Evolutionary conservation across 1,140 invertebrate genomes (phyloP), one percentile per base, ranked within the genome.

Genomic region (Drosophila sulfurigaster): DNA sequence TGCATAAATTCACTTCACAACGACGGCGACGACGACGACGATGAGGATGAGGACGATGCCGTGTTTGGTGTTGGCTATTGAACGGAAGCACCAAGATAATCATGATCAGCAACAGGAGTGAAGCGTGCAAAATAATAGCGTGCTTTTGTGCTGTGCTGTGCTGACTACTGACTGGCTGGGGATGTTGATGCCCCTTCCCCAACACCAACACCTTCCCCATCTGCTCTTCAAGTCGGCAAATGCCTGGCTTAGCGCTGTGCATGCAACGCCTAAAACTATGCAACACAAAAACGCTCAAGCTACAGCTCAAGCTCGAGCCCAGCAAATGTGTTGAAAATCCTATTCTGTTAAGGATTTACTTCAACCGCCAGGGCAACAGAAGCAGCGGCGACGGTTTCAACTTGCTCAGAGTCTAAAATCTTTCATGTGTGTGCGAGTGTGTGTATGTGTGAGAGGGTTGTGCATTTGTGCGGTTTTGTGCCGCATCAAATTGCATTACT

Each of bases 401-500:
- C 54, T 65, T 62, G 38, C 67, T 49, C 65, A 60, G 52, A 60
- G 35, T 69, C 48, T 58, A 49, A 72, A 65, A 57, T 64, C 59
- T 5, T 46, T 25, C 45, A 45, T 58, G 25, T 28, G 32, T 11
- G n/a, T 13, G 13, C 8, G n/a, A 0, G 16, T 58, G 3, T 30
- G 43, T 13, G 41, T 20, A n/a, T 20, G 25, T 64, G 52, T 28
- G 38, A n/a, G 35, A 35, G 45, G 57, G 51, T n/a, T 67, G 51
- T 74, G 65, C 59, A 56, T 80, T 60, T 77, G 75, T 88, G 82
- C 59, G 83, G 77, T 78, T 88, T 83, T 78, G 82, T 70, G 77
- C 35, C 43, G 85, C 85, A 83, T 88, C 83, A 88, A 88, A 88
- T 88, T 88, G 83, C 83, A 88, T 88, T 88, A 83, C 80, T 81